Conservation (phyloP, 2,113 vertebrate species). For the Rhodinocichla rosea region DNA sequence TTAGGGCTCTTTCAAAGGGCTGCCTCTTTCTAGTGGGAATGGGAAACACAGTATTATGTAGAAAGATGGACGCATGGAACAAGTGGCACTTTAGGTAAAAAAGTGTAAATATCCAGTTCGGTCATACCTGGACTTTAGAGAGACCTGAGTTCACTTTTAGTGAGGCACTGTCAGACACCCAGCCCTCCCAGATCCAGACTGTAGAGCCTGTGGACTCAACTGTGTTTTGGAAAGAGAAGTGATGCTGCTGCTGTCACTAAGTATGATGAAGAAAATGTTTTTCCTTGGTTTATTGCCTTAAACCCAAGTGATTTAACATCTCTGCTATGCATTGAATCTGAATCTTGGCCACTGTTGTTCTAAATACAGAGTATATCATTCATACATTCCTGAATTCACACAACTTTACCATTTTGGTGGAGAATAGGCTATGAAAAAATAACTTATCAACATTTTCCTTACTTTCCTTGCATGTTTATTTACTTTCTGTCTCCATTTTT, state of each 20-base stretch:
- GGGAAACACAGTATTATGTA: neutral
- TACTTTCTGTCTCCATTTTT: neutral
- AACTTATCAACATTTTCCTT: neutral
- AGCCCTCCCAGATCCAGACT: neutral
- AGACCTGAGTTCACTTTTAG: neutral
- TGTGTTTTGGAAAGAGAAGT: neutral
- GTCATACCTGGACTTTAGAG: neutral
- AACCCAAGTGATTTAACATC: conserved; percentile 16
- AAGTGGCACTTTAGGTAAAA: neutral
- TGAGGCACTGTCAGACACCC: neutral
- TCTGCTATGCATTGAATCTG: conserved; percentile 12
- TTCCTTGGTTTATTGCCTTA: neutral
- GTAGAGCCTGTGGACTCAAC: neutral
- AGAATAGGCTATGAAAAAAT: neutral
- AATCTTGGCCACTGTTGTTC: neutral
- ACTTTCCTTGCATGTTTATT: neutral
- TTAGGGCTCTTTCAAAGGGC: neutral
- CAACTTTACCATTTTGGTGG: neutral
- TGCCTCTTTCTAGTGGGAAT: neutral
- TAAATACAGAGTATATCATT: neutral
- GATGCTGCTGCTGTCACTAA: neutral
- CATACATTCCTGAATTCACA: neutral
- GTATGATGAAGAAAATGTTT: neutral
- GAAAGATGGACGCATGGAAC: neutral
- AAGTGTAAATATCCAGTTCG: neutral